Base-by-base conservation (phyloP, 2,888 invertebrate species). In the Cerceris ruficornis region DNA sequence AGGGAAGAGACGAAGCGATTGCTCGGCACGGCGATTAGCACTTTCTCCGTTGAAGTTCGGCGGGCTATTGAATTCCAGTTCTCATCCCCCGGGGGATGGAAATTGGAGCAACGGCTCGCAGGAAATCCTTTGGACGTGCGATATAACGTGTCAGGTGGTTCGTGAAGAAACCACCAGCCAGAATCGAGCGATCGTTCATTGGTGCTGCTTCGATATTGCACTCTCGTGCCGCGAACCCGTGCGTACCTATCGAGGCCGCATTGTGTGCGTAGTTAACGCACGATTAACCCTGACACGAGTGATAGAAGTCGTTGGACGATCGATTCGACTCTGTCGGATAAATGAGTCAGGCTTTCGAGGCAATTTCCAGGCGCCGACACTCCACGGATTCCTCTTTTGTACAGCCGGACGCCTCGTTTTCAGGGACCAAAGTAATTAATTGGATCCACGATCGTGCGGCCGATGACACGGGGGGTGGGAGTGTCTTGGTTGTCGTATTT, bases 51-150 rank as follows among this genome's bases (percentile, higher is more conserved):
- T 49, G 54, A 54, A n/a, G 17, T 64, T 28, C 41, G 13, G 42
- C 43, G 15, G 49, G 54, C 59, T 49, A 59, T 65, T 46, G 60
- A 75, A 65, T 65, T 39, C 28, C 50, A 41, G 49, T 6, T 59
- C 13, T 41, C 42, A 42, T n/a, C 57, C 39, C 55, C 50, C 28
- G 28, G 58, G 6, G 46, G 74, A 42, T 69, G 65, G 75, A 65
- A 75, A 77, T 75, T 77, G 77, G 75, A 64, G 61, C 43, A 66
- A 77, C 49, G 60, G 43, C 64, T 59, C 42, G 61, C 69, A 68
- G 65, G 77, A 75, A 75, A 69, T 75, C 77, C 77, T 77, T 77
- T 75, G 58, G 66, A 61, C 66, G 69, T 15, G 9, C 9, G 11
- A 39, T 11, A 49, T 9, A 61, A 43, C 59, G 52, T 41, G 15